phyloP scores from a whole-genome alignment of 1,140 invertebrate species.

The Drosophila santomea region DNA sequence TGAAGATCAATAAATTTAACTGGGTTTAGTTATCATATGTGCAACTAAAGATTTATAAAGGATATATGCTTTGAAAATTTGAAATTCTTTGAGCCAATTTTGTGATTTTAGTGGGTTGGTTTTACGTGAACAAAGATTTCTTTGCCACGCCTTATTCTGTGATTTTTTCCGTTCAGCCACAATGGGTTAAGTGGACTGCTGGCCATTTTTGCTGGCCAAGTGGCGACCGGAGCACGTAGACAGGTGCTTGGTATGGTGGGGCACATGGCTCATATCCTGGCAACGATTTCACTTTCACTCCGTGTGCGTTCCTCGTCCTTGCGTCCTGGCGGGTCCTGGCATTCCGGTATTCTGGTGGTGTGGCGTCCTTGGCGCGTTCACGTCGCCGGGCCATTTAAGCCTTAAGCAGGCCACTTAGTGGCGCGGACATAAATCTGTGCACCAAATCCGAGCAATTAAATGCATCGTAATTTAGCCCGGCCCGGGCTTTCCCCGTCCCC shows the following conservation, averaged over 20 bases:
- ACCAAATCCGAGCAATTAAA: slow-evolving; percentile 83
- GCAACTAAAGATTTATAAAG: no score
- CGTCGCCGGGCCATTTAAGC: slow-evolving; percentile 81
- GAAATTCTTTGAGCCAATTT: neutral
- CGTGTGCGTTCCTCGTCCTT: slow-evolving; percentile 33
- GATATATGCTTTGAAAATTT: neutral
- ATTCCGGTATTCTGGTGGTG: slow-evolving; percentile 1
- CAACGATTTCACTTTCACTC: slow-evolving; percentile 70
- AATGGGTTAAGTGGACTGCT: slow-evolving; percentile 34
- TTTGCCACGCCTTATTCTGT: no score
- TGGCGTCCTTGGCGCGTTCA: slow-evolving; percentile 59
- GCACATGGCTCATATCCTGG: slow-evolving; percentile 60
- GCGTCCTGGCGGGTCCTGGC: neutral
- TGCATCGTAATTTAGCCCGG: slow-evolving; percentile 79
- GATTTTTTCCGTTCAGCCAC: neutral
- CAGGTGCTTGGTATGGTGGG: slow-evolving; percentile 35
- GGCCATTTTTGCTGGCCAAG: slow-evolving; percentile 14
- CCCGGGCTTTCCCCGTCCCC: neutral
- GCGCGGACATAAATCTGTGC: slow-evolving; percentile 80
- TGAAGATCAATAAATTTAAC: no score
- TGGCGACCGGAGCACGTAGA: slow-evolving; percentile 37
- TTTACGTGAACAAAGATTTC: neutral
- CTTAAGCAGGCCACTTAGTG: slow-evolving; percentile 83
- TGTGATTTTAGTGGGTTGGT: neutral
- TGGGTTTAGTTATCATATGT: no score